A percentile compares a stretch with the other conserved stretches of the same genome.
These are phyloP conservation scores for Nyleta sp. DNA, from an alignment of 2,888 invertebrate genomes.

Conservation along the genomic window DNA sequence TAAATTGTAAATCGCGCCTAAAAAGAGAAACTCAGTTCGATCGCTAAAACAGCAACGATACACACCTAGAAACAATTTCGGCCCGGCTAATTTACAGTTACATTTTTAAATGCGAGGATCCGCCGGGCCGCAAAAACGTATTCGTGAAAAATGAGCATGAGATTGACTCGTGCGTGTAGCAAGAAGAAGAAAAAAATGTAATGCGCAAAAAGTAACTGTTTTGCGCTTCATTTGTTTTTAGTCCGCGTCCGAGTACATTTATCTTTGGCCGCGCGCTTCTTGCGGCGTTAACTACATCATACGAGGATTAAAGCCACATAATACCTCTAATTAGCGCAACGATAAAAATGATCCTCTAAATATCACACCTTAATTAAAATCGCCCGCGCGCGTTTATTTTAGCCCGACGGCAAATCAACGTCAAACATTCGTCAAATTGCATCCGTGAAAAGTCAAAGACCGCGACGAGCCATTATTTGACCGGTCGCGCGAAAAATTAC, in stretches of 20 bases:
- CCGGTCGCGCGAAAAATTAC: slow-evolving; percentile 9
- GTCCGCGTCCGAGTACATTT: slow-evolving; percentile 28
- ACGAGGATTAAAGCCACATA: slow-evolving; percentile 40
- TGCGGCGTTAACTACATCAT: slow-evolving; percentile 36
- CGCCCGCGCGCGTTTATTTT: slow-evolving; percentile 7
- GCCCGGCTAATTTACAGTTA: slow-evolving; percentile 28
- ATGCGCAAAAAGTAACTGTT: slow-evolving; percentile 44
- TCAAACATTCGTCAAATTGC: slow-evolving; percentile 28
- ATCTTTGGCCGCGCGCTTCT: slow-evolving; percentile 28
- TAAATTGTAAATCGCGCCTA: slow-evolving; percentile 23
- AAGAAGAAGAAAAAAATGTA: slow-evolving; percentile 38
- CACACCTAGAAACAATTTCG: slow-evolving; percentile 22
- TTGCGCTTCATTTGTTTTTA: slow-evolving; percentile 47
- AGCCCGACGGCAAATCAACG: not conserved
- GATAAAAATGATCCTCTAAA: slow-evolving; percentile 38
- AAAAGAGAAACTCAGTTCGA: slow-evolving; percentile 8
- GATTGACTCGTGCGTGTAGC: slow-evolving; percentile 16
- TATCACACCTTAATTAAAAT: slow-evolving; percentile 19
- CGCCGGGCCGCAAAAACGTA: slow-evolving; percentile 25
- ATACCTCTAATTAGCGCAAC: slow-evolving; percentile 42
- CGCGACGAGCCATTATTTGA: not conserved
- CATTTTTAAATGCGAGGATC: slow-evolving; percentile 20
- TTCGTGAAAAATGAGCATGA: slow-evolving; percentile 43
- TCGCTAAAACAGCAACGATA: not conserved
- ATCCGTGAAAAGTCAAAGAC: not conserved